A percentile compares a stretch with the other conserved stretches of the same genome.
Evolutionary conservation across 2,888 invertebrate genomes (phyloP).

Genomic region (Alsophila aescularia): DNA sequence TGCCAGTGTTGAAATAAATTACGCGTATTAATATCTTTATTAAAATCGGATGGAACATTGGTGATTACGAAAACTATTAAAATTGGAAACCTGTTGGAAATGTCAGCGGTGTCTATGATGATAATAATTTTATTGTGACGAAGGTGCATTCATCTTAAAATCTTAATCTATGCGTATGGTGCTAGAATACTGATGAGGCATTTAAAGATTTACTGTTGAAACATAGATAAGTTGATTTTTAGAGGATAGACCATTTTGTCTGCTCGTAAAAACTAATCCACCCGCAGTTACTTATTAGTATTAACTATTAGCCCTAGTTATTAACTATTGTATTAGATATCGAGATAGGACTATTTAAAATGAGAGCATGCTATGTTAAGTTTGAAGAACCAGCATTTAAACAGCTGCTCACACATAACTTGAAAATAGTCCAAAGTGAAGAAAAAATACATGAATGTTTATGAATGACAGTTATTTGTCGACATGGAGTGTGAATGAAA

Average conservation of each 20-base stretch:
- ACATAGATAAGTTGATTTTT: slow-evolving; percentile 3
- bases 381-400: slow-evolving; percentile 37
- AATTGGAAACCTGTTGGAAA: slow-evolving; percentile 63
- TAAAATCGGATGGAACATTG: slow-evolving; percentile 42
- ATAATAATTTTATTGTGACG: slow-evolving; percentile 57
- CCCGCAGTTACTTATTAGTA: too few relatives aligned
- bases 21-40: slow-evolving; percentile 21
- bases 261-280: too few relatives aligned
- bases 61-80: slow-evolving; percentile 54
- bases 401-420: slow-evolving; percentile 39
- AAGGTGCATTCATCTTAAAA: slow-evolving; percentile 54
- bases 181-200: slow-evolving; percentile 47
- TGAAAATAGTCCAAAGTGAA: slow-evolving; percentile 32
- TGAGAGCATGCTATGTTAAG: slow-evolving; percentile 44
- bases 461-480: slow-evolving; percentile 48
- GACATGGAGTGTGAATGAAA: slow-evolving; percentile 45
- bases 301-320: too few relatives aligned
- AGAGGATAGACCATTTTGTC: too few relatives aligned
- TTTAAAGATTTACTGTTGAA: slow-evolving; percentile 11
- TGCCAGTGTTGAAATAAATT: neutral
- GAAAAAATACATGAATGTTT: slow-evolving; percentile 44
- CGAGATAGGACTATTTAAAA: neutral
- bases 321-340: neutral
- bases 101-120: slow-evolving; percentile 52
- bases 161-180: slow-evolving; percentile 51